Conservation (phyloP, 37 sponge, comb jelly and placozoan species). For the Amphimedon queenslandica region DNA sequence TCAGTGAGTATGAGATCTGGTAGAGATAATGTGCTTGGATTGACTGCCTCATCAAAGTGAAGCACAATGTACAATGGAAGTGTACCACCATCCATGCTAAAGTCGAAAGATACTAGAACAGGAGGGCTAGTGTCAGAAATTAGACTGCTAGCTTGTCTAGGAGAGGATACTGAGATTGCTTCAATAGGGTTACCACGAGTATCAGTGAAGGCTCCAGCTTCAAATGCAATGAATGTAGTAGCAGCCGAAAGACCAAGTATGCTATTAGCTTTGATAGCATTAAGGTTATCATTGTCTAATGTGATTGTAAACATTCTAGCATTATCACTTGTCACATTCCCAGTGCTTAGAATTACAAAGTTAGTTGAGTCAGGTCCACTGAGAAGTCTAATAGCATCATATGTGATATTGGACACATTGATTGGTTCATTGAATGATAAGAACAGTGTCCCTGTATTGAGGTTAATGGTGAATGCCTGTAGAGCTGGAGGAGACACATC, state of each 20-base stretch:
- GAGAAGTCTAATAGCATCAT: conserved; percentile 33
- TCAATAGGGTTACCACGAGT: conserved; percentile 48
- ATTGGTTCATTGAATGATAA: conserved; percentile 77
- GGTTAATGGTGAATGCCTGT: conserved; percentile 46
- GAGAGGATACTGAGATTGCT: conserved; percentile 14
- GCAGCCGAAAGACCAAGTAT: conserved; percentile 40
- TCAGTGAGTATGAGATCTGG: conserved; percentile 36
- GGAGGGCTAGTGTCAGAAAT: conserved; percentile 65
- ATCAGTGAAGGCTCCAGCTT: conserved; percentile 49
- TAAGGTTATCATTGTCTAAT: conserved; percentile 41
- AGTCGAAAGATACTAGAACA: conserved; percentile 63
- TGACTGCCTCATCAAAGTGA: conserved; percentile 76
- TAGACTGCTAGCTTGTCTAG: conserved; percentile 16
- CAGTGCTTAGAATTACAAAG: conserved; percentile 45
- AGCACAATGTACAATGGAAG: conserved; percentile 72
- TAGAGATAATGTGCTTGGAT: conserved; percentile 27
- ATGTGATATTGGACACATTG: conserved; percentile 39
- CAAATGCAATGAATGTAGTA: conserved; percentile 60
- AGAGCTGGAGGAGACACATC: conserved; percentile 67
- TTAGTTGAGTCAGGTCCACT: conserved; percentile 26
- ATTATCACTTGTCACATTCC: conserved; percentile 21
- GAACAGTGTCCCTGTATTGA: conserved; percentile 40
- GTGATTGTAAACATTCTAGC: conserved; percentile 36
- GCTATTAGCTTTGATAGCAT: conserved; percentile 40
- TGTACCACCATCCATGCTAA: conserved; percentile 67